Percentiles rank a stretch among this genome's conserved stretches.
Evolutionary conservation across 1,140 invertebrate species (phyloP).

Genomic region (Lysiphlebus fabarum): DNA sequence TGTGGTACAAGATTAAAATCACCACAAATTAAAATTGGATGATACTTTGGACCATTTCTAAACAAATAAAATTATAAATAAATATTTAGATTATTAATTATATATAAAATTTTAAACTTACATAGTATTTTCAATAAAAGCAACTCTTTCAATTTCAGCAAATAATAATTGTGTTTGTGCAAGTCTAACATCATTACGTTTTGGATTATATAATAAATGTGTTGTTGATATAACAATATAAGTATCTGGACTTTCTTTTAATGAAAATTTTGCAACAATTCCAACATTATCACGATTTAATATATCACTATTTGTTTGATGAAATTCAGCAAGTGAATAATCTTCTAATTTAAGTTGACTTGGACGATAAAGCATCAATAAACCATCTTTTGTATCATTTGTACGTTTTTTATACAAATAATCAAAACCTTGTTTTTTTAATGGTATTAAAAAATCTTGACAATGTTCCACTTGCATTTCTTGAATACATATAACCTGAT

Average conservation of each 20-base stretch:
- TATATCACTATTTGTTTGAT: constrained; percentile 56
- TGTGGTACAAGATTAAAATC: constrained; percentile 83
- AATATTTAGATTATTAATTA: not conserved
- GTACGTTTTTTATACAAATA: constrained; percentile 55
- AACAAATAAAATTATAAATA: not conserved
- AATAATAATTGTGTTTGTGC: constrained; percentile 80
- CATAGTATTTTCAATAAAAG: constrained; percentile 57
- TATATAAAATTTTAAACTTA: constrained; percentile 29
- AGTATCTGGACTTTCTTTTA: constrained; percentile 50
- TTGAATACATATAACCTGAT: constrained; percentile 77
- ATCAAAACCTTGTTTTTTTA: constrained; percentile 48
- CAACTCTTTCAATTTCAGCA: constrained; percentile 76
- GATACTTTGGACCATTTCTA: constrained; percentile 53
- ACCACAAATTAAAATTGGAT: constrained; percentile 81
- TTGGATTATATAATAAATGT: constrained; percentile 91
- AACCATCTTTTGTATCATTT: constrained; percentile 45
- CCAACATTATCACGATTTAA: constrained; percentile 87
- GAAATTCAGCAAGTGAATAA: constrained; percentile 55
- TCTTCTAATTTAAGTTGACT: constrained; percentile 43
- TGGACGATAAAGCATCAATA: constrained; percentile 43
- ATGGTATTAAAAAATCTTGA: constrained; percentile 60
- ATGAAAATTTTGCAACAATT: constrained; percentile 70
- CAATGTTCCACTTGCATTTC: constrained; percentile 82
- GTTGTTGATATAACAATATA: constrained; percentile 83
- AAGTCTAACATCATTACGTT: constrained; percentile 79